Conservation (phyloP, 2,888 invertebrate genomes). For the Callyntrura guangdongensis region DNA sequence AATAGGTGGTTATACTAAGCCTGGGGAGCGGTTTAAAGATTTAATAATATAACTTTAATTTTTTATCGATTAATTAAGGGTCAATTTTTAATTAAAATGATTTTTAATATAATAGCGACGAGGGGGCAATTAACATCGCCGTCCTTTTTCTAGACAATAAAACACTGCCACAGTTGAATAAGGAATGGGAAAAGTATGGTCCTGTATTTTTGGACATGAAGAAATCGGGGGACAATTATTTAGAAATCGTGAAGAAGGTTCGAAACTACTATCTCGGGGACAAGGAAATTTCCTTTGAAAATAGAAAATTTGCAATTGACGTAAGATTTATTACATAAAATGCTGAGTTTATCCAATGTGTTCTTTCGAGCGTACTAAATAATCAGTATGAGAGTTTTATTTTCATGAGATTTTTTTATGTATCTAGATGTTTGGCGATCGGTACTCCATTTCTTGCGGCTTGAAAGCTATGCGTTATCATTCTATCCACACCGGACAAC, state of each 20-base stretch:
- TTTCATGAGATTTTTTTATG: background rate
- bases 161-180: conserved; percentile 77
- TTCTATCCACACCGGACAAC: conserved; percentile 73
- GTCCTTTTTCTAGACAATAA: conserved; percentile 75
- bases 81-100: no score
- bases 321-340: conserved; percentile 56
- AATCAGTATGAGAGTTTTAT: background rate
- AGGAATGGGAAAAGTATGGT: conserved; percentile 82
- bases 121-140: conserved; percentile 82
- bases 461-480: conserved; percentile 83
- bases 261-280: conserved; percentile 80
- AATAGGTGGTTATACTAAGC: no score
- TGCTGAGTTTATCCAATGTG: background rate
- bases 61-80: no score
- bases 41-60: no score
- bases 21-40: no score
- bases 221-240: conserved; percentile 47
- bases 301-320: conserved; percentile 75
- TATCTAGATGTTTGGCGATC: conserved; percentile 82
- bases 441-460: conserved; percentile 81
- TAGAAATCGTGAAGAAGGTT: conserved; percentile 58
- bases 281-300: conserved; percentile 78
- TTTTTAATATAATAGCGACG: no score
- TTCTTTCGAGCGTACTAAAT: no score
- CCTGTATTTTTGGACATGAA: conserved; percentile 81